Evolutionary conservation across 2,113 vertebrate genomes (phyloP), one percentile per base, ranked within the genome.

Genomic region (Neogale vison): DNA sequence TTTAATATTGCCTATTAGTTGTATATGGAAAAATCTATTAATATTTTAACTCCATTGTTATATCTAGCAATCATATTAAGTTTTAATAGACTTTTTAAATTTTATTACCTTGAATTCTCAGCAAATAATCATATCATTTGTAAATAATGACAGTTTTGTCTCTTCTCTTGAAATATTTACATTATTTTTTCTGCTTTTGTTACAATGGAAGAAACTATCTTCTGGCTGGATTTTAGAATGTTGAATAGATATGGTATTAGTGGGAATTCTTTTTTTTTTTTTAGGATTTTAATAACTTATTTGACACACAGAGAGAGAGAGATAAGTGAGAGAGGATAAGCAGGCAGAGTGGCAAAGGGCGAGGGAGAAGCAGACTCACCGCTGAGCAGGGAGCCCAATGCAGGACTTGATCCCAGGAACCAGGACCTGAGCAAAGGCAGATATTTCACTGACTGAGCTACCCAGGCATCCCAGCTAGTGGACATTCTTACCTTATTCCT

Each of bases 181-280:
- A 14, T 80, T 57, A 72, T 67, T 59, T 39, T 82, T 96, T 79
- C 90, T 90, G 36, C 3, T 34, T 97, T 91, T 88, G 77, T 72
- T 36, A 45, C 15, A 65, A 39, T 39, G 52, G n/a, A 63, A 65
- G 42, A 61, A 72, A n/a, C 42, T 57, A 15, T 29, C 10, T 88
- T 76, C 4, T 61, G 23, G 34, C 74, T 90, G 7, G 47, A 82
- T 31, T 67, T 90, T 74, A 57, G 26, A 63, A 59, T 23, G 17
- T 17, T 74, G 47, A 59, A 42, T 65, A 65, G 20, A 20, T 34
- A 3, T n/a, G 7, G 10, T 21, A 47, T 15, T 3, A 17, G 3
- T 9, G 36, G 63, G n/a, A 8, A 57, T 65, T 26, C 13, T 72
- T 42, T 67, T 65, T 15, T 63, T 63, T 63, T 65, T 65, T 65